These are phyloP conservation scores for Formica selysi DNA, from an alignment of 1,140 invertebrate species.

Conservation along the genomic window DNA sequence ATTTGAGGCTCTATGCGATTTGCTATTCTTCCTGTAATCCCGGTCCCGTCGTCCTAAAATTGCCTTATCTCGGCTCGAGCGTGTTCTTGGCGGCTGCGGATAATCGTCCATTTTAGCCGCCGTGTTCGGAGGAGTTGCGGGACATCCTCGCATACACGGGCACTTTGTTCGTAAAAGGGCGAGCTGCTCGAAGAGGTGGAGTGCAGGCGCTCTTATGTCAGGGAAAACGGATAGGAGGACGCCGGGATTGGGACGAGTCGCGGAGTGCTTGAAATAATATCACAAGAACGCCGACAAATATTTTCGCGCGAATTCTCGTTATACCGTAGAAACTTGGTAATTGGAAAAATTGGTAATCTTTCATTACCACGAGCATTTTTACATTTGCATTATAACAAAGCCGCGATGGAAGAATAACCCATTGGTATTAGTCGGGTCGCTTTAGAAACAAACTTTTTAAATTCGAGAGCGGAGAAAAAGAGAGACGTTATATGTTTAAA, in stretches of 20 bases:
- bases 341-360: background rate
- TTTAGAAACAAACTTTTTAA: background rate
- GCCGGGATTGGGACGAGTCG: background rate
- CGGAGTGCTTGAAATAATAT: conserved; percentile 11
- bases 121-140: background rate
- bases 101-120: conserved; percentile 49
- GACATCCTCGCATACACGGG: background rate
- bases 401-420: background rate
- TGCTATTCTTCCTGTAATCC: conserved; percentile 50
- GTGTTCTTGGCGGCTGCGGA: conserved; percentile 27
- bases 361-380: background rate
- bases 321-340: background rate
- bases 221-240: background rate
- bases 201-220: background rate
- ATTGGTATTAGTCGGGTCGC: background rate
- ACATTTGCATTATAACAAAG: background rate
- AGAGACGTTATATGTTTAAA: background rate
- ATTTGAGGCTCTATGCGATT: conserved; percentile 18
- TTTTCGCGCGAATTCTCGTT: conserved; percentile 5
- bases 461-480: background rate
- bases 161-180: conserved; percentile 23
- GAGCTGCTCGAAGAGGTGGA: background rate
- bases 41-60: conserved; percentile 35
- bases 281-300: background rate
- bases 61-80: background rate